Percentiles rank a stretch among this genome's conserved stretches.
phyloP scores from a whole-genome alignment of 2,888 invertebrate genomes.

The Lepidochrysops patricia region DNA sequence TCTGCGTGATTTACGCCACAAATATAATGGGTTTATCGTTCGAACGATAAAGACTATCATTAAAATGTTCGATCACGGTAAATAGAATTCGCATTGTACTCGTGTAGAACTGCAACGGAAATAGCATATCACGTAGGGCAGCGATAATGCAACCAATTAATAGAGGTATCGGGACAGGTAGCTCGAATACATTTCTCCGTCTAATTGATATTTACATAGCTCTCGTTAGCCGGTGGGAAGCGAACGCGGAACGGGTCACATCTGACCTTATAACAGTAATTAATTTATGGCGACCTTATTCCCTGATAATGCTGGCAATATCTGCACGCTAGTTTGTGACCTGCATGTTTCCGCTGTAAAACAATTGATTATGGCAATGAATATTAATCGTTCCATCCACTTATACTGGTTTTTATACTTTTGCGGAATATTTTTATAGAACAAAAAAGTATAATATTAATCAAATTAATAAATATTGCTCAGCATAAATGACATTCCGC shows the following conservation, averaged over 20 bases:
- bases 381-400: not conserved
- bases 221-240: slow-evolving; percentile 29
- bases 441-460: not conserved
- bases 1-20: not conserved
- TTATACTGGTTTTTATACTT: not conserved
- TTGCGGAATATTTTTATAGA: not conserved
- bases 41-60: not conserved
- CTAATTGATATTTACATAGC: slow-evolving; percentile 57
- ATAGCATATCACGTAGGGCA: slow-evolving; percentile 36
- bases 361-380: slow-evolving; percentile 7
- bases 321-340: slow-evolving; percentile 7
- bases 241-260: slow-evolving; percentile 33
- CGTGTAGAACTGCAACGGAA: slow-evolving; percentile 24
- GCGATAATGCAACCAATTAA: slow-evolving; percentile 44
- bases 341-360: not conserved
- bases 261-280: slow-evolving; percentile 34
- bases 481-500: too few relatives aligned
- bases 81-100: slow-evolving; percentile 18
- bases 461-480: not conserved
- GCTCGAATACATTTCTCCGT: slow-evolving; percentile 36
- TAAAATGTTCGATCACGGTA: slow-evolving; percentile 9
- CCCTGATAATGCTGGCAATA: slow-evolving; percentile 10
- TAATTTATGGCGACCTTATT: slow-evolving; percentile 24
- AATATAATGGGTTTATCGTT: not conserved
- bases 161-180: slow-evolving; percentile 34